phyloP scores from a whole-genome alignment of 2,888 invertebrate species.

The Ditula angustiorana region DNA sequence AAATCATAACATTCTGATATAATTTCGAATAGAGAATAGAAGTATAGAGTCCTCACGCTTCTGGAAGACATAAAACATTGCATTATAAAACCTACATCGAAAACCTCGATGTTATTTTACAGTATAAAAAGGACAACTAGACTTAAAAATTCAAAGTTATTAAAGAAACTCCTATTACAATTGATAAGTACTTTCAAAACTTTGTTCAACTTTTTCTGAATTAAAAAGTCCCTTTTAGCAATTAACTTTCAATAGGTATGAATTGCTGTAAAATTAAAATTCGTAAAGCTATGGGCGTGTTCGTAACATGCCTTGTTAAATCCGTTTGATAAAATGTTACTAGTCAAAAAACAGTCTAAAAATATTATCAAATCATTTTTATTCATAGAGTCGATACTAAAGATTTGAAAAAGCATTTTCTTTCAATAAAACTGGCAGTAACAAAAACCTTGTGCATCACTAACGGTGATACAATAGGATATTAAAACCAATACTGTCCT shows the following conservation, averaged over 20 bases:
- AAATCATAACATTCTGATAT: too few relatives aligned
- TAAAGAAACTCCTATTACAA: background rate
- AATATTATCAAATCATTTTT: too few relatives aligned
- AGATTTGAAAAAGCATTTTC: too few relatives aligned
- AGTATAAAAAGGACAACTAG: background rate
- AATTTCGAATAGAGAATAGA: too few relatives aligned
- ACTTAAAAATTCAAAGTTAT: background rate
- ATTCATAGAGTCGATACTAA: too few relatives aligned
- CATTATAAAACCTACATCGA: too few relatives aligned
- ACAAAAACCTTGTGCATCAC: too few relatives aligned
- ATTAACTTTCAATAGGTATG: conserved; percentile 21
- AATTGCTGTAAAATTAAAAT: conserved; percentile 21
- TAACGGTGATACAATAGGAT: too few relatives aligned
- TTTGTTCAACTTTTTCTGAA: conserved; percentile 9
- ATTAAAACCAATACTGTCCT: background rate
- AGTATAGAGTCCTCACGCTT: too few relatives aligned
- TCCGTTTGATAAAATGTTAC: background rate
- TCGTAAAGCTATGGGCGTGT: conserved; percentile 8
- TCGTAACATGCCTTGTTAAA: background rate
- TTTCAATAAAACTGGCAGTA: too few relatives aligned
- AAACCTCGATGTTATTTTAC: background rate
- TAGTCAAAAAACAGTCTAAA: background rate
- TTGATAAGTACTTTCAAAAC: background rate
- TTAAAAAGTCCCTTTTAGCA: background rate
- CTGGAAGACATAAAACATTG: too few relatives aligned